phyloP scores from a whole-genome alignment of 2,797 vertebrate genomes.

The Hippopotamyrus pictus region DNA sequence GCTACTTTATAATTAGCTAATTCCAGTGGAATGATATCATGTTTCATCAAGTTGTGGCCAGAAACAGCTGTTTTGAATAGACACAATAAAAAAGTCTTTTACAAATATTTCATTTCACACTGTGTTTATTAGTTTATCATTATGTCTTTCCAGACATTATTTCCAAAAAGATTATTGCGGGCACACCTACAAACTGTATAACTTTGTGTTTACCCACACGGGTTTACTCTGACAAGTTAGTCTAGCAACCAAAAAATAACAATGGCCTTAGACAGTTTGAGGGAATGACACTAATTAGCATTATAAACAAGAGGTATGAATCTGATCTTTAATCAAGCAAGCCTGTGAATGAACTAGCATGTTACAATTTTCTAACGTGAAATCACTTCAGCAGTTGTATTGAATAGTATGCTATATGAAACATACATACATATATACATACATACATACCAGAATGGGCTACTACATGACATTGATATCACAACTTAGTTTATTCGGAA shows the following conservation, averaged over 20 bases:
- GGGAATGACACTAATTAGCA: not conserved
- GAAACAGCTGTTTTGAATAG: constrained; percentile 52
- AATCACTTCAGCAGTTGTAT: not conserved
- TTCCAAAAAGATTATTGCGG: constrained; percentile 59
- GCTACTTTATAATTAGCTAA: constrained; percentile 61
- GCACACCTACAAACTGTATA: constrained; percentile 55
- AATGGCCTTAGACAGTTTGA: not conserved
- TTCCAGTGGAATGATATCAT: constrained; percentile 54
- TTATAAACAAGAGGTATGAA: not conserved
- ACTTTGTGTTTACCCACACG: constrained; percentile 48
- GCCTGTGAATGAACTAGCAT: not conserved
- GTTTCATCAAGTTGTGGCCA: constrained; percentile 57
- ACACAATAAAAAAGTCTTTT: constrained; percentile 11
- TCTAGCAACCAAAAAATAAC: not conserved
- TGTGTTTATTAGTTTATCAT: constrained; percentile 60
- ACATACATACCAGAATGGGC: not conserved
- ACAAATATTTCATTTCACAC: not conserved
- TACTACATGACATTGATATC: not conserved
- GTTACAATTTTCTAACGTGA: not conserved
- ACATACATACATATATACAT: not conserved
- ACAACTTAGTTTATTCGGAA: not conserved
- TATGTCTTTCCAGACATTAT: constrained; percentile 58
- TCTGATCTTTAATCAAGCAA: not conserved
- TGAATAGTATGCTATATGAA: not conserved
- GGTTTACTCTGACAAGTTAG: constrained; percentile 59